Conservation (phyloP, 2,113 vertebrate species). For the Prionailurus bengalensis region DNA sequence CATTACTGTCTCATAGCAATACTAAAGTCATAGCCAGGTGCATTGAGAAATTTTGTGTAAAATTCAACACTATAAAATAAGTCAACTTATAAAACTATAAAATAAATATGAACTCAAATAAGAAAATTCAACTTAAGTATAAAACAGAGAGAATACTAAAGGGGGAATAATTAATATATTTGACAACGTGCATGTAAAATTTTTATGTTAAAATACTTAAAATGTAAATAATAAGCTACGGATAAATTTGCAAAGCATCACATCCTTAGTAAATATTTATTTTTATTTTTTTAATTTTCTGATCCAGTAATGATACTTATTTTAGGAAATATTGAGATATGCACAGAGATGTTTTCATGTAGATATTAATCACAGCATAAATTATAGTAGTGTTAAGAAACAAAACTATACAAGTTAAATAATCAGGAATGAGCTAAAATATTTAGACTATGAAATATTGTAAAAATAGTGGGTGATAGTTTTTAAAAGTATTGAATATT, state of each 20-base stretch:
- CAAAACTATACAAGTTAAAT: neutral
- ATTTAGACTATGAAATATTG: neutral
- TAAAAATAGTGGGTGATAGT: neutral
- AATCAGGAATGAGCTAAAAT: neutral
- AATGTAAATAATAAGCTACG: neutral
- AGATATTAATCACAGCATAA: neutral
- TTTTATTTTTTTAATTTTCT: neutral
- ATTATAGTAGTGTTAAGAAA: neutral
- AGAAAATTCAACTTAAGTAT: neutral
- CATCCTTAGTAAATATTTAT: neutral
- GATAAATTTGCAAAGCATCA: neutral
- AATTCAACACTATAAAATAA: neutral
- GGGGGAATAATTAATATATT: neutral
- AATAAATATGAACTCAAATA: neutral
- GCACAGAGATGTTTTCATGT: neutral
- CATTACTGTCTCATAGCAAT: neutral
- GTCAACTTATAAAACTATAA: slow-evolving; percentile 24
- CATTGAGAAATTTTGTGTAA: neutral
- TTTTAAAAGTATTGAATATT: neutral
- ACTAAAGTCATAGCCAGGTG: neutral
- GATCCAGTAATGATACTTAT: neutral
- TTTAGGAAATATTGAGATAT: slow-evolving; percentile 10
- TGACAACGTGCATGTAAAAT: neutral
- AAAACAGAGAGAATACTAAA: slow-evolving; percentile 24
- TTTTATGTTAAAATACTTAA: slow-evolving; percentile 15